phyloP scores from a whole-genome alignment of 2,113 vertebrate species.

The Eudyptes chrysolophus region DNA sequence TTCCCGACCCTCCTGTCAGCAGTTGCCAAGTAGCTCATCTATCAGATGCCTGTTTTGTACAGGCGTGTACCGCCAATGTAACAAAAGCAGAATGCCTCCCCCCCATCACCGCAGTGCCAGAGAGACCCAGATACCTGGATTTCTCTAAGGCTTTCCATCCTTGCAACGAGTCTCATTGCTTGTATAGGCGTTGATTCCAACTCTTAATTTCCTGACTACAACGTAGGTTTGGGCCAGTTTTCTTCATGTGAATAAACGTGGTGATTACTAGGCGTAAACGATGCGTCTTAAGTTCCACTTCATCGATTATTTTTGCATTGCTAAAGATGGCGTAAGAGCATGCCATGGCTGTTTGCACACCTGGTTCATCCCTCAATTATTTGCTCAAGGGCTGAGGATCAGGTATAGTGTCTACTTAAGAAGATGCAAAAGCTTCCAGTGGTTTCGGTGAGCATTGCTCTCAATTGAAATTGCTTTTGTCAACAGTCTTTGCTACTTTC shows the following conservation, averaged over 20 bases:
- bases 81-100: background rate
- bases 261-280: background rate
- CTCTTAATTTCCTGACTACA: background rate
- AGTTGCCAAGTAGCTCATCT: background rate
- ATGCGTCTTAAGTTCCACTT: background rate
- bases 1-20: background rate
- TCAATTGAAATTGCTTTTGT: background rate
- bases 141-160: background rate
- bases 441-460: background rate
- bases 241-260: rapidly evolving
- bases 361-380: background rate
- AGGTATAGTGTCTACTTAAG: background rate
- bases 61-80: rapidly evolving
- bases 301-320: background rate
- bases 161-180: background rate
- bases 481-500: background rate
- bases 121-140: background rate
- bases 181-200: background rate
- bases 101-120: rapidly evolving
- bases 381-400: background rate
- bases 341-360: background rate
- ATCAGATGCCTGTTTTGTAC: background rate
- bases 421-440: background rate
- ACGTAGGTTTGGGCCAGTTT: background rate
- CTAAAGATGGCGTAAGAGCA: background rate